phyloP scores from a whole-genome alignment of 2,888 invertebrate species.

The Tetanocera ferruginea region DNA sequence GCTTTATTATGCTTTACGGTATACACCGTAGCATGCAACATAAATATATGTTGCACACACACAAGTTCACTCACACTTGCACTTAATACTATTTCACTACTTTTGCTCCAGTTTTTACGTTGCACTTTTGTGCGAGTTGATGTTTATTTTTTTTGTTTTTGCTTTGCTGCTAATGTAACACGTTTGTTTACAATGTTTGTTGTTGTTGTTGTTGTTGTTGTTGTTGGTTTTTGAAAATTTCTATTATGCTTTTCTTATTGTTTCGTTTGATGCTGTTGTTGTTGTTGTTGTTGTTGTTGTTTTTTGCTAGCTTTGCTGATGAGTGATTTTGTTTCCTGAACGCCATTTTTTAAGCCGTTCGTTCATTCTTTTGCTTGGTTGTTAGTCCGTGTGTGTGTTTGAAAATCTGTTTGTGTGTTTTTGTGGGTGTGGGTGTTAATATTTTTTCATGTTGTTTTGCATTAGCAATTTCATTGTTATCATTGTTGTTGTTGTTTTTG shows the following conservation, averaged over 20 bases:
- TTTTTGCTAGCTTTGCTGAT: not conserved
- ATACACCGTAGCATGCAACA: too few species aligned
- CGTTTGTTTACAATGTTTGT: slow-evolving; percentile 8
- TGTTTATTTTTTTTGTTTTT: not conserved
- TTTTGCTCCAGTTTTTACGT: not conserved
- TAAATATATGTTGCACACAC: too few species aligned
- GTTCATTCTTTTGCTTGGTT: not conserved
- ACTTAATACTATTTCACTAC: too few species aligned
- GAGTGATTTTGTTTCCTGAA: not conserved
- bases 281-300: not conserved
- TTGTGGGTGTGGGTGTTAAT: not conserved
- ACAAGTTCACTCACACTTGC: too few species aligned
- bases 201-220: slow-evolving; percentile 13
- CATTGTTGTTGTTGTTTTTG: not conserved
- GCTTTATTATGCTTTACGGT: too few species aligned
- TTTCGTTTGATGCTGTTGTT: not conserved
- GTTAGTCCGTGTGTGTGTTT: too few species aligned
- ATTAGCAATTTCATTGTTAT: not conserved
- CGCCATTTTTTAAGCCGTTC: not conserved
- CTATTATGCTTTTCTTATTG: not conserved
- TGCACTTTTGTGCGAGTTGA: slow-evolving; percentile 21
- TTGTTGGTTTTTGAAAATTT: not conserved
- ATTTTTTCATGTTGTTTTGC: not conserved
- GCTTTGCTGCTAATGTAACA: slow-evolving; percentile 13
- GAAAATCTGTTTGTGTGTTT: not conserved